Base-by-base conservation (phyloP, 1,140 invertebrate species). In the Neuroterus valhalla region DNA sequence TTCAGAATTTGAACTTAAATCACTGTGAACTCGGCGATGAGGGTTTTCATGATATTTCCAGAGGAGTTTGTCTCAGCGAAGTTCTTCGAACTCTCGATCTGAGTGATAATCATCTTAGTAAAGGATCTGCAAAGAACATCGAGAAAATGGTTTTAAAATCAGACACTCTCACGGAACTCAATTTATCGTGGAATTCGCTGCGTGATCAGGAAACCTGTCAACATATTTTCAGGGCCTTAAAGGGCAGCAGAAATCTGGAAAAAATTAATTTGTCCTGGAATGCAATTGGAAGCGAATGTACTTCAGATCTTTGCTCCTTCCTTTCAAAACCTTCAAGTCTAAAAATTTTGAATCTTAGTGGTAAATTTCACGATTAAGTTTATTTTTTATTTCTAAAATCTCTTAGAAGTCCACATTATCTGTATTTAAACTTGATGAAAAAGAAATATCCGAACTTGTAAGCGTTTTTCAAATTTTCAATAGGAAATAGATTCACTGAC, bases 141-240 rank as follows among this genome's bases (percentile, higher is more conserved):
- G 38, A 77, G 44, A 77, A 72, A 26, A 79, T 85, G 79, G 71
- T 83, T 3, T 74, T 4, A 2, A 76, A 82, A 70, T 89, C 88
- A 46, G 81, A 87, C 8, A 83, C 71, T 14, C 44, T 91, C 48
- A 81, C 82, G 17, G 72, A 85, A 55, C 77, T 92, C 19, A 81
- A 91, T 79, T 71, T 92, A 4, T 91, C 90, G 0, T 91, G 90
- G 90, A 92, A 92, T 79, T 80, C 74, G 42, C 76, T 89, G 14
- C 74, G 71, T 6, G 77, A 75, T 17, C 78, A 72, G 73, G 79
- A 82, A 73, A 78, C 79, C 74, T 87, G 82, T 79, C 84, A 82
- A 72, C 76, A 68, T 45, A 75, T 91, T 70, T 75, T 86, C 14
- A 45, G 74, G 38, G 85, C 78, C 1, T 62, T 91, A 8, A 21